A percentile compares a stretch with the other conserved stretches of the same genome.
Evolutionary conservation across 2,113 vertebrate species (phyloP).

Genomic region (Nerophis ophidion): DNA sequence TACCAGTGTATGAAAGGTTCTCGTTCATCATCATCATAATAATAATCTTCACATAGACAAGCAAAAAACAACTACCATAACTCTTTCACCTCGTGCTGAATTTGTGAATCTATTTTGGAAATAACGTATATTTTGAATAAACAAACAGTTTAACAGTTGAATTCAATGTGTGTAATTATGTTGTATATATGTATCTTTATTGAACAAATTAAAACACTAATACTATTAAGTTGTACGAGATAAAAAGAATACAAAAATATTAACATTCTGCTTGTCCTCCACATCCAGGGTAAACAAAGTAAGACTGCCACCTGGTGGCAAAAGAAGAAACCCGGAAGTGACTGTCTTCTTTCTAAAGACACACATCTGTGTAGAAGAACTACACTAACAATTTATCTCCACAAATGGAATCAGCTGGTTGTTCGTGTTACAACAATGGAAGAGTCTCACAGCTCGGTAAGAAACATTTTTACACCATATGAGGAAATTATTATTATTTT

Average conservation of each 20-base stretch:
- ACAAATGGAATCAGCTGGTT: not conserved
- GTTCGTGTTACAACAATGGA: slow-evolving; percentile 25
- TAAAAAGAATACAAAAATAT: not conserved
- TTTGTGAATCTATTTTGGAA: too few relatives aligned
- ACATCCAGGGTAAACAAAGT: not conserved
- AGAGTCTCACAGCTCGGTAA: slow-evolving; percentile 40
- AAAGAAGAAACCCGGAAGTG: slow-evolving; percentile 42
- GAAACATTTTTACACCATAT: not conserved
- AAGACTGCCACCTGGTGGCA: slow-evolving; percentile 33
- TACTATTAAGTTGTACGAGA: not conserved
- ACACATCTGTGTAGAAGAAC: not conserved
- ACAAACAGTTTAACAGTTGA: too few relatives aligned
- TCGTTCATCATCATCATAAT: too few relatives aligned
- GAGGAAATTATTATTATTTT: not conserved
- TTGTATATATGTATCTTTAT: too few relatives aligned
- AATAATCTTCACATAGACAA: too few relatives aligned
- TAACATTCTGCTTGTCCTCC: not conserved
- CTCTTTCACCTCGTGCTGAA: too few relatives aligned
- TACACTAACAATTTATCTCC: not conserved
- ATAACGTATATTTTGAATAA: too few relatives aligned
- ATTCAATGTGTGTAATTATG: too few relatives aligned
- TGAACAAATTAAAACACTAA: too few relatives aligned
- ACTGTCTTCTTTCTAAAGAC: not conserved
- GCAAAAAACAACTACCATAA: too few relatives aligned
- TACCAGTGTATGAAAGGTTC: too few relatives aligned